Evolutionary conservation across 30 jellyfish, hydroid and myxozoan genomes (phyloP), one percentile per base, ranked within the genome.

Genomic region (Clytia hemisphaerica): DNA sequence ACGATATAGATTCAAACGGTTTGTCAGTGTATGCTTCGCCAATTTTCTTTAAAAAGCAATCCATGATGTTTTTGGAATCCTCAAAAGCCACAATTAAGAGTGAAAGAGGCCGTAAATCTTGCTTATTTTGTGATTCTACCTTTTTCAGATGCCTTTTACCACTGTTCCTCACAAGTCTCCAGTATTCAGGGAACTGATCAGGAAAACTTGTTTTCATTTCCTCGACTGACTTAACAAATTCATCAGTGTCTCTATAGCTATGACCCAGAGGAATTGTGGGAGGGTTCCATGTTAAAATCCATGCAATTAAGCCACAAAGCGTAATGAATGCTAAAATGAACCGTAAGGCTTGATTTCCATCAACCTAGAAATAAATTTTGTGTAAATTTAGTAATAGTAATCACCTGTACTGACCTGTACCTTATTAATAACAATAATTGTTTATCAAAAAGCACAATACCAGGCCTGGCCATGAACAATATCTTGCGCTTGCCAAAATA

Each of bases 51-150:
- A 69, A 37, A 16, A 69, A 69, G 32, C 81, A 69, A 0, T 69
- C 27, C 75, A 69, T 45, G 4, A 71, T 69, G 7, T 12, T 31
- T 15, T 19, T 21, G 26, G 81, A 44, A 5, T 54, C 81, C n/a
- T 22, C 26, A 31, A 45, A 44, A 33, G 76, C 81, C 46, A 71
- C 73, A 18, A 69, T 69, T 40, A 69, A 45, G 6, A 69, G 26
- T 24, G 81, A 5, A 25, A 69, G 34, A 22, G 81, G 81, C 18
- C 36, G 29, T 50, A 69, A 5, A 30, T 42, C 81, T 15, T 46
- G 31, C 27, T 15, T 28, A 35, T 22, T 32, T 10, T 31, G 22
- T 6, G 16, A 2, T 29, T 16, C 15, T 26, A 69, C 75, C 22
- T 50, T 42, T 6, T 44, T 22, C 36, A 69, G 22, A 25, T 69